Evolutionary conservation across 23 tunicate species (phyloP), one percentile per base, ranked within the genome.

Genomic region (Styela clava): DNA sequence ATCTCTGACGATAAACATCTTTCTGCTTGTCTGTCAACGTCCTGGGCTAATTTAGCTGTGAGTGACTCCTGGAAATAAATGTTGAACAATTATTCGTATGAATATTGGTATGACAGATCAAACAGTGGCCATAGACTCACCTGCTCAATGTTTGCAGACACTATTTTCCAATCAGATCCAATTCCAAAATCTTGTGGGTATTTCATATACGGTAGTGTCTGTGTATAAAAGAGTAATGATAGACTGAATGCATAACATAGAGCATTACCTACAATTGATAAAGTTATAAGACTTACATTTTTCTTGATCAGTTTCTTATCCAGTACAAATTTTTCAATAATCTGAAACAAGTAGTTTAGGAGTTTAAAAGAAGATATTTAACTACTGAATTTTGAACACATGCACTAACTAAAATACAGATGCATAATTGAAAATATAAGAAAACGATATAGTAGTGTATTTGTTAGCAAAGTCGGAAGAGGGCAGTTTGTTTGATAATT

Each of bases 111-210:
- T 69, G 27, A n/a, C 27, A 69, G 20, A 69, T 23, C 27, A 25
- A 25, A n/a, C n/a, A n/a, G n/a, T 44, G 56, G 12, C 12, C 12
- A 12, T 30, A 28, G 5, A 68, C 62, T 36, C 1, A 86, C 90
- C 85, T 86, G 90, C 22, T 51, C 25, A 2, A 86, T 83, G 64
- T 64, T 79, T 7, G 3, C 32, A 33, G 5, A 78, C 7, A 36
- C 80, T 2, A 30, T 63, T 52, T 83, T 16, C 69, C 78, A 83
- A 22, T 87, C 92, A 22, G 87, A 51, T 25, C 81, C 83, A 24
- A 87, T 69, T 2, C 91, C 91, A 30, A 82, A 76, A 32, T 87
- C 91, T 69, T 87, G 91, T 2, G 86, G 83, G 44, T 87, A 87
- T 22, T 31, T 63, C 91, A 87, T 87, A 26, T 65, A 44, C 21